Conservation (phyloP, 2,888 invertebrate genomes). For the Lamellibrachia satsuma region DNA sequence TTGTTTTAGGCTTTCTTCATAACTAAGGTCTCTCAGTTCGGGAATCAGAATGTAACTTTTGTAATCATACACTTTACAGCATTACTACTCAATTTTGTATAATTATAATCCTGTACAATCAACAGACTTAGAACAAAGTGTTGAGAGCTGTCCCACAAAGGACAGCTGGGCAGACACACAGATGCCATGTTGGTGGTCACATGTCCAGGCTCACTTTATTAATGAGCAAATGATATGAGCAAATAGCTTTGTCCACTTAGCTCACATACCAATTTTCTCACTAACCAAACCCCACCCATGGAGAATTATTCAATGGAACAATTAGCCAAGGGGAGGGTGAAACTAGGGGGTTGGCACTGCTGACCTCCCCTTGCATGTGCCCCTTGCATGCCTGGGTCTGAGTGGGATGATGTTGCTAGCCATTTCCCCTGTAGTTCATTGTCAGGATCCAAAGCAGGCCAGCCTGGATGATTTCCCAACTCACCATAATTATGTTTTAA, state of each 20-base stretch:
- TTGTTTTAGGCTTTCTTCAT: too few species aligned
- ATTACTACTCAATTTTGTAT: neutral
- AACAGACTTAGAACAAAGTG: neutral
- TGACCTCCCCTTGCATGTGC: neutral
- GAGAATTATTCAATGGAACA: neutral
- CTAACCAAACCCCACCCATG: neutral
- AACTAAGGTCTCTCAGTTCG: too few species aligned
- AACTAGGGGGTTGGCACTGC: neutral
- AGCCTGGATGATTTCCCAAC: neutral
- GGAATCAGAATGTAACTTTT: neutral
- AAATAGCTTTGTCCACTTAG: neutral
- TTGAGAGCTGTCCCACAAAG: neutral
- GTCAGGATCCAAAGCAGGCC: neutral
- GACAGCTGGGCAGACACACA: neutral
- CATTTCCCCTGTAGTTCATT: neutral
- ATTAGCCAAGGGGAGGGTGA: neutral
- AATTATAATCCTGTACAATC: neutral
- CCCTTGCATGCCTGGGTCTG: neutral
- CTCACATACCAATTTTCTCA: neutral
- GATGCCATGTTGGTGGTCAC: neutral
- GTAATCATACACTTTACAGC: neutral
- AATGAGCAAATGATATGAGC: conserved; percentile 13
- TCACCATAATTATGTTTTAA: neutral
- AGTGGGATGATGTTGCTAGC: neutral
- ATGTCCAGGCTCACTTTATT: neutral